Conservation (phyloP, 2,113 vertebrate species). For the Poeciliopsis turrubarensis region DNA sequence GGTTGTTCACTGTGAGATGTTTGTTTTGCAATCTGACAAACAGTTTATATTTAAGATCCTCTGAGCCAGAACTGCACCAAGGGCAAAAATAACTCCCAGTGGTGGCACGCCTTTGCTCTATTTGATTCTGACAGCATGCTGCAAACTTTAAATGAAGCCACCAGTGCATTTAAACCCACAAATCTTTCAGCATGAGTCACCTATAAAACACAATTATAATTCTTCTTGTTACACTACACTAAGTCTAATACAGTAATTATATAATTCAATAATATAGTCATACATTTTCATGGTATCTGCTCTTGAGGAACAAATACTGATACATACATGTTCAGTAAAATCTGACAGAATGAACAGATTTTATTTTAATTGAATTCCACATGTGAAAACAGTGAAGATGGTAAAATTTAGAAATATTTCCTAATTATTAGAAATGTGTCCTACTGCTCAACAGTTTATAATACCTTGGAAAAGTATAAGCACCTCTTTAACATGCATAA, state of each 20-base stretch:
- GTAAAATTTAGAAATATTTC: no score
- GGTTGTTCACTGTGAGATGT: background rate
- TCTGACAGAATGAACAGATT: no score
- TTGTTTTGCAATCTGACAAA: conserved; percentile 18
- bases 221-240: background rate
- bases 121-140: background rate
- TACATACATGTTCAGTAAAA: no score
- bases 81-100: background rate
- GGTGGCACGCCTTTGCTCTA: background rate
- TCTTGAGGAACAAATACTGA: no score
- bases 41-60: conserved; percentile 9
- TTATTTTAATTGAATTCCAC: no score
- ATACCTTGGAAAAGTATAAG: background rate
- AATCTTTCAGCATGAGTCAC: background rate
- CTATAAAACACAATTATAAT: background rate
- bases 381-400: no score
- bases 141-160: conserved; percentile 2
- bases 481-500: background rate
- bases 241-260: background rate
- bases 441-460: background rate
- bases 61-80: background rate
- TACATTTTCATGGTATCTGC: no score
- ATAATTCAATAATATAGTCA: no score
- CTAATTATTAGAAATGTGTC: no score
- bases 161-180: background rate